Percentiles rank a stretch among this genome's conserved stretches.
Evolutionary conservation across 2,113 vertebrate species (phyloP).

Genomic region (Paedocypris sp.): DNA sequence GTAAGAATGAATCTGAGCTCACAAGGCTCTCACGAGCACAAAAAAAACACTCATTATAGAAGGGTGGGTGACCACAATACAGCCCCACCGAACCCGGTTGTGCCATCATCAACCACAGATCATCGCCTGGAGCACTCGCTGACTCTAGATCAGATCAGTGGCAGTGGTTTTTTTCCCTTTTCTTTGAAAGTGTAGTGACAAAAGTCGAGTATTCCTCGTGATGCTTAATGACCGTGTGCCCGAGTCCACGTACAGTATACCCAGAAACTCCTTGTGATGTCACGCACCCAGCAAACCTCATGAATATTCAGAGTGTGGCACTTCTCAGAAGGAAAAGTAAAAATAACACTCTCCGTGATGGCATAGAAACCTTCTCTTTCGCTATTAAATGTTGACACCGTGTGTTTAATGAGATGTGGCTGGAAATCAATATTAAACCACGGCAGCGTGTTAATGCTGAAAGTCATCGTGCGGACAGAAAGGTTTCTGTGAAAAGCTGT

Average conservation of each 20-base stretch:
- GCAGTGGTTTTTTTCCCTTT: no score
- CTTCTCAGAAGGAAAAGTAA: not conserved
- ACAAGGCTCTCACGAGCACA: not conserved
- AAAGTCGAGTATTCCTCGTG: no score
- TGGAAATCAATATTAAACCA: conserved; percentile 29
- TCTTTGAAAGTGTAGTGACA: no score
- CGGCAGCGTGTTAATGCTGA: not conserved
- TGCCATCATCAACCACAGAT: conserved; percentile 5
- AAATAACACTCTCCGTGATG: not conserved
- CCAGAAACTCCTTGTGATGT: not conserved
- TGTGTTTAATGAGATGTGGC: conserved; percentile 25
- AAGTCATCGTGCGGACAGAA: conserved; percentile 13
- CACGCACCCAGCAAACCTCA: not conserved
- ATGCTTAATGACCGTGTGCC: no score
- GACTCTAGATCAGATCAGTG: conserved; percentile 30
- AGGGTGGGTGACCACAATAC: not conserved
- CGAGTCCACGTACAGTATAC: no score
- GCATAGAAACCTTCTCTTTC: conserved; percentile 14
- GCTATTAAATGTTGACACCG: conserved; percentile 20
- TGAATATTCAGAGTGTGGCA: not conserved
- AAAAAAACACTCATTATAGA: not conserved
- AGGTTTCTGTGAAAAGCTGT: conserved; percentile 5
- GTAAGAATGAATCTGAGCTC: not conserved
- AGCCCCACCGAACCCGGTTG: not conserved
- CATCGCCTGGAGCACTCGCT: conserved; percentile 18